These are phyloP conservation scores for Tyria jacobaeae DNA, from an alignment of 2,888 invertebrate species.

Conservation along the genomic window DNA sequence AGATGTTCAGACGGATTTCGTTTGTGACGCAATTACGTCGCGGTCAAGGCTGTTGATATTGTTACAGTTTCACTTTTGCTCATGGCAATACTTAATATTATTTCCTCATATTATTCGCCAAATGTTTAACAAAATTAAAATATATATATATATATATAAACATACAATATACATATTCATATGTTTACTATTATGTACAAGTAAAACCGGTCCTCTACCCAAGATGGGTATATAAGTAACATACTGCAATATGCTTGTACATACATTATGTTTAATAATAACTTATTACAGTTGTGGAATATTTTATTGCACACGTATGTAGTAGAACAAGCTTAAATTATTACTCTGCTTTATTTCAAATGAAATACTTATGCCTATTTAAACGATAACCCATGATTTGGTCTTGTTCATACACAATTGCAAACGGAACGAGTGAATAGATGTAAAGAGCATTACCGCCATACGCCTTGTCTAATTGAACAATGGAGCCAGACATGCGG, in stretches of 20 bases:
- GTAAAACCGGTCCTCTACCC: no score
- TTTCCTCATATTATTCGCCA: background rate
- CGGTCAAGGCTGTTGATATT: conserved; percentile 57
- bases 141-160: background rate
- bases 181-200: no score
- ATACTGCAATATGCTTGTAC: no score
- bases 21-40: conserved; percentile 66
- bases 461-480: conserved; percentile 60
- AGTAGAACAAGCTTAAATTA: background rate
- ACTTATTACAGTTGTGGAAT: no score
- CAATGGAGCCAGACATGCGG: conserved; percentile 60
- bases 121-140: background rate
- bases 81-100: conserved; percentile 14
- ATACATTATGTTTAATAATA: no score
- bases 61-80: conserved; percentile 65
- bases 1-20: conserved; percentile 61
- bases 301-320: background rate
- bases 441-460: conserved; percentile 48
- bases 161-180: background rate
- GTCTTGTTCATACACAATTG: conserved; percentile 39
- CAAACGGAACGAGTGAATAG: conserved; percentile 53
- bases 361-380: conserved; percentile 19
- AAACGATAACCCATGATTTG: conserved; percentile 17
- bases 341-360: conserved; percentile 13
- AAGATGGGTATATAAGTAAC: no score